A percentile compares a stretch with the other conserved stretches of the same genome.
These are phyloP conservation scores for Pangasianodon gigas DNA, from an alignment of 2,113 vertebrate genomes.

Conservation along the genomic window DNA sequence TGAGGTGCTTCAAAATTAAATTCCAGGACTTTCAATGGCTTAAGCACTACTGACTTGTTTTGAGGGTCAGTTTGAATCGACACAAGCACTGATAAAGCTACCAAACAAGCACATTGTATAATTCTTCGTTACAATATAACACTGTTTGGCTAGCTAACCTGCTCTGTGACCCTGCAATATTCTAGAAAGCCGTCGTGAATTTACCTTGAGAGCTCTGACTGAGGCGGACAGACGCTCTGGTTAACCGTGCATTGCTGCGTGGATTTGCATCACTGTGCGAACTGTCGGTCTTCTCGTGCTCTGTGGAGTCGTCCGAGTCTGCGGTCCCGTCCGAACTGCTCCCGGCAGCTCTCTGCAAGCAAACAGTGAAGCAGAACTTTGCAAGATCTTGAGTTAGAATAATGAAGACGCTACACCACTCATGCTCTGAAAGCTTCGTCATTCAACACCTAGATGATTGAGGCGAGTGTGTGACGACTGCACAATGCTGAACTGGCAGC, in stretches of 20 bases:
- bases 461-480: not conserved
- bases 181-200: not conserved
- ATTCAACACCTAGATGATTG: not conserved
- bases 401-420: not conserved
- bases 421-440: not conserved
- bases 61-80: not conserved
- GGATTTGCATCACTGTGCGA: constrained; percentile 91
- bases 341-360: constrained; percentile 86
- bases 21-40: not conserved
- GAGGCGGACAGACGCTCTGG: constrained; percentile 91
- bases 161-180: not conserved
- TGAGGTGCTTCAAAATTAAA: not conserved
- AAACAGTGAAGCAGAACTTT: not conserved
- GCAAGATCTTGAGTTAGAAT: not conserved
- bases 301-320: constrained; percentile 96
- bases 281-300: constrained; percentile 95
- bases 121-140: not conserved
- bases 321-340: constrained; percentile 97
- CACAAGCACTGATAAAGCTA: not conserved
- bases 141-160: not conserved
- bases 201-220: constrained; percentile 97
- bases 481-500: not conserved
- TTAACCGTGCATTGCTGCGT: constrained; percentile 86
- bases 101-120: not conserved
- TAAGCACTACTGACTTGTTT: not conserved